Base-by-base conservation (phyloP, 2,113 vertebrate genomes). In the Trematocara macrostoma region DNA sequence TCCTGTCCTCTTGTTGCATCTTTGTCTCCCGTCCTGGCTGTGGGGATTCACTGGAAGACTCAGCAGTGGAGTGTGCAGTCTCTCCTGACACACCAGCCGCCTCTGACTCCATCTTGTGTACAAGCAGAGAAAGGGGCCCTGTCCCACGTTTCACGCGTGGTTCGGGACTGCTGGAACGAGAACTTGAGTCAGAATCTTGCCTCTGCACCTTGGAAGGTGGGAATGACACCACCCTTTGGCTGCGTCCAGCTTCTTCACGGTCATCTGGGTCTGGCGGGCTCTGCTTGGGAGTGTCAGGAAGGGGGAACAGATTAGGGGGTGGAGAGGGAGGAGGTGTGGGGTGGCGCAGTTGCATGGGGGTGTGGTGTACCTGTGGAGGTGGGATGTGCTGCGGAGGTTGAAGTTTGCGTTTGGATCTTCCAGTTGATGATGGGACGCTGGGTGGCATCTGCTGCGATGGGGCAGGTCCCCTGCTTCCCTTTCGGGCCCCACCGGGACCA, bases 281-380 rank as follows among this genome's bases (percentile, higher is more conserved):
- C 88, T 97, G 96, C 89, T 97, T 97, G 74, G 96, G 96, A 84
- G 96, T 97, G 90, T 97, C 96, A 2, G 96, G 96, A 6, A 97
- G 86, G 9, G 95, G 95, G 81, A 96, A 97, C 57, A 96, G 93
- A 57, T 96, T 93, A 4, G 95, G 96, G 2, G 96, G 96, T 10
- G 96, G 96, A 38, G 96, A 96, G 6, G 96, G 96, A 18, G 96
- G 96, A 57, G 96, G 96, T 10, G 96, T 96, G 5, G 96, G 96
- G 78, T 96, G 96, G 57, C 96, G 95, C 29, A 96, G 94, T 85
- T 96, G 96, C 92, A 96, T 92, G 11, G 95, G 94, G 8, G 93
- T 95, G 86, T 96, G 96, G 35, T 93, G 95, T 12, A 85, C 91
- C 87, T 95, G 95, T 11, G 95, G 95, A 6, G 92, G 94, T 42